Percentiles rank a stretch among this genome's conserved stretches.
Evolutionary conservation across 2,888 invertebrate genomes (phyloP).

Genomic region (Drosophila hamatofila): DNA sequence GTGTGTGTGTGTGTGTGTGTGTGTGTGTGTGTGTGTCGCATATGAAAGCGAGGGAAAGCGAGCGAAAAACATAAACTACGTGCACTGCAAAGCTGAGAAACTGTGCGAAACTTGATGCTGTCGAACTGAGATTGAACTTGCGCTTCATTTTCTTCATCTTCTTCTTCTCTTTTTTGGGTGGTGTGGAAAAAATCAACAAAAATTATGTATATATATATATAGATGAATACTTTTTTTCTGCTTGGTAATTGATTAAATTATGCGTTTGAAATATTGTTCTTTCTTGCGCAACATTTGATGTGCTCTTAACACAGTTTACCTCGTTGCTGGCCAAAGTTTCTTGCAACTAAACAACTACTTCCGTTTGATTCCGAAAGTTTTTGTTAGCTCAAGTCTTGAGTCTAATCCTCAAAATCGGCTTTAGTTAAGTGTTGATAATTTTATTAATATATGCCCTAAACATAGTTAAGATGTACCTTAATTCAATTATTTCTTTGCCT

Average conservation of each 20-base stretch:
- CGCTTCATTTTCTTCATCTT: conserved; percentile 12
- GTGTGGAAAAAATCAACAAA: conserved; percentile 13
- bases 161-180: not conserved
- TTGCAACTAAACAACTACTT: conserved; percentile 2
- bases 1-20: conserved; percentile 4
- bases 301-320: conserved; percentile 11
- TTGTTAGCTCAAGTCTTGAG: not conserved
- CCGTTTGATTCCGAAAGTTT: not conserved
- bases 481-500: not conserved
- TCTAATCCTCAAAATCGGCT: conserved; percentile 1
- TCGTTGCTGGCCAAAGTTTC: not conserved
- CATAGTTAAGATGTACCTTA: no score
- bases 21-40: conserved; percentile 30
- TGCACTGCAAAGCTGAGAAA: conserved; percentile 40
- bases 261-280: conserved; percentile 14
- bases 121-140: conserved; percentile 58
- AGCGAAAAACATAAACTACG: conserved; percentile 62
- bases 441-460: not conserved
- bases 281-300: not conserved
- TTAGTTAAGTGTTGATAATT: conserved; percentile 6
- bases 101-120: conserved; percentile 45
- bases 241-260: conserved; percentile 55
- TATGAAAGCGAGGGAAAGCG: conserved; percentile 38
- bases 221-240: conserved; percentile 12
- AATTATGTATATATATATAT: conserved; percentile 20